phyloP scores from a whole-genome alignment of 2,888 invertebrate genomes.

The Drosophila affinis region DNA sequence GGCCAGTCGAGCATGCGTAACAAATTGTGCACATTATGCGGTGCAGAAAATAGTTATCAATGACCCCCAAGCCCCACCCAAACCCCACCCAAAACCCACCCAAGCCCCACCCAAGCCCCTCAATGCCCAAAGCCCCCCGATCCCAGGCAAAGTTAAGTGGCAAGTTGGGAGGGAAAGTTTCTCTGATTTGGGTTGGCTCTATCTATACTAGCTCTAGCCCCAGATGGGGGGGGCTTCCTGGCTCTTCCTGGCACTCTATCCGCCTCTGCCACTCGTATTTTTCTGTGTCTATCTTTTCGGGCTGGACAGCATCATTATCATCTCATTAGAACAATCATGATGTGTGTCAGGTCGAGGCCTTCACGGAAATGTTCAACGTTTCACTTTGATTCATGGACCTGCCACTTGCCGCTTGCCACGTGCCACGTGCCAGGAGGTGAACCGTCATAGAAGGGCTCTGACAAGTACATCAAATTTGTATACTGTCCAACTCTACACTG shows the following conservation, averaged over 20 bases:
- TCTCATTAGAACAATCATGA: conserved; percentile 37
- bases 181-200: conserved; percentile 37
- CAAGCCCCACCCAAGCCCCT: not conserved
- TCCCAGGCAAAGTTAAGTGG: conserved; percentile 31
- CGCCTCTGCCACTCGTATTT: too few relatives aligned
- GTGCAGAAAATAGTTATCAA: conserved; percentile 65
- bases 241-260: not conserved
- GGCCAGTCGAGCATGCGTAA: conserved; percentile 55
- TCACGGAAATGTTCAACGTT: conserved; percentile 6
- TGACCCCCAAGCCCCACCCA: not conserved
- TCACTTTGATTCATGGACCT: conserved; percentile 13
- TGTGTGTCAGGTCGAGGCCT: conserved; percentile 8
- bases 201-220: too few relatives aligned
- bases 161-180: conserved; percentile 43
- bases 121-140: too few relatives aligned
- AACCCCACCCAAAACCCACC: not conserved
- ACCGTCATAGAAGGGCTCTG: not conserved
- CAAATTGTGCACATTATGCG: conserved; percentile 77
- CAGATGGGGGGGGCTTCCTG: too few relatives aligned
- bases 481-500: too few relatives aligned
- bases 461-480: not conserved
- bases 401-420: conserved; percentile 7
- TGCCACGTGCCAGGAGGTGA: not conserved
- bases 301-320: conserved; percentile 45
- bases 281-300: conserved; percentile 1